Evolutionary conservation across 2,113 vertebrate species (phyloP).

Genomic region (Pterocles gutturalis): DNA sequence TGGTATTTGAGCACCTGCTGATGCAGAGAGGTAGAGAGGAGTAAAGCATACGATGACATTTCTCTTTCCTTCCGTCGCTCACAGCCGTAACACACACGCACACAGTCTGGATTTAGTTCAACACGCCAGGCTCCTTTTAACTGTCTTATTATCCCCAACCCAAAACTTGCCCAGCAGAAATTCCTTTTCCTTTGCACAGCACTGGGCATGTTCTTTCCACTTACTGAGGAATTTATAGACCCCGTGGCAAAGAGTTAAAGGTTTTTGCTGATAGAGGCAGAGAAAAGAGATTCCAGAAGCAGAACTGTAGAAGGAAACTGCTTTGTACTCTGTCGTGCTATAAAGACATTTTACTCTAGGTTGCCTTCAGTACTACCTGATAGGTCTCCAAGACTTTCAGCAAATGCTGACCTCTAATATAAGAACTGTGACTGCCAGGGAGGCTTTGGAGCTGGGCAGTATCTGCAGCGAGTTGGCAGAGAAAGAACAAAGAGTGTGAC

Average conservation of each 20-base stretch:
- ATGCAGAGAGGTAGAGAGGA: not conserved
- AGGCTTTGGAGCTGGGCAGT: not conserved
- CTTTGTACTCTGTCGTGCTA: not conserved
- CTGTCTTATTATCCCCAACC: not conserved
- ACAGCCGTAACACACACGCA: not conserved
- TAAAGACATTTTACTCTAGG: not conserved
- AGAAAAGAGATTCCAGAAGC: slow-evolving; percentile 5
- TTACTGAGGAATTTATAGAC: not conserved
- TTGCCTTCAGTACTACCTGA: not conserved
- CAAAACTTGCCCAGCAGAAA: not conserved
- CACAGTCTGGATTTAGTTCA: not conserved
- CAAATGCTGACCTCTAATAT: not conserved
- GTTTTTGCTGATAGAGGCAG: not conserved
- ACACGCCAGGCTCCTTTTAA: not conserved
- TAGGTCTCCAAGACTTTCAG: not conserved
- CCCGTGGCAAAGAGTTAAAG: not conserved
- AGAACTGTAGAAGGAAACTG: not conserved
- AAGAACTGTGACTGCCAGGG: not conserved
- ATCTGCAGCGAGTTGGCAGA: slow-evolving; percentile 33
- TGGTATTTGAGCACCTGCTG: slow-evolving; percentile 14
- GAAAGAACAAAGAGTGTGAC: not conserved
- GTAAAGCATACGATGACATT: slow-evolving; percentile 4
- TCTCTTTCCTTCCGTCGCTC: slow-evolving; percentile 9
- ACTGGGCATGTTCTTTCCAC: not conserved
- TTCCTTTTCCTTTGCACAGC: not conserved